These are phyloP conservation scores for Calephelis perditalis DNA, from an alignment of 2,888 invertebrate species.

Conservation along the genomic window DNA sequence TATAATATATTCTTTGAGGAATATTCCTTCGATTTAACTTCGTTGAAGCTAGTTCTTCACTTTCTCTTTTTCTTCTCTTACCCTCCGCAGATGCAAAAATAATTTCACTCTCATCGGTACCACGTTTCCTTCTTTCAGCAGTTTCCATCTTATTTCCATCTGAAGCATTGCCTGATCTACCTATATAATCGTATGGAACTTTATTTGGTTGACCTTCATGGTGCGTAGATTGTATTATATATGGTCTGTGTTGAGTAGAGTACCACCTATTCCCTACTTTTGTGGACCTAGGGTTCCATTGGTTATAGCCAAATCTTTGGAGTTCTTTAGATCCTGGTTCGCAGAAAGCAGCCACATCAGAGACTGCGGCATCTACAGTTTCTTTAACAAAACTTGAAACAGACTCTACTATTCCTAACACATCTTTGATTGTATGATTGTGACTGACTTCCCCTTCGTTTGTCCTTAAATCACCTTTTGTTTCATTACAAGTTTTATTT, in stretches of 20 bases:
- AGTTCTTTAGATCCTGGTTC: constrained; percentile 29
- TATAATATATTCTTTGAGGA: background rate
- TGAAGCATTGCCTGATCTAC: constrained; percentile 27
- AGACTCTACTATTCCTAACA: constrained; percentile 39
- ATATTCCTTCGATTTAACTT: background rate
- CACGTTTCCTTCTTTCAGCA: constrained; percentile 18
- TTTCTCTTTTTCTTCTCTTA: constrained; percentile 5
- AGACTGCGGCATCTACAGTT: constrained; percentile 39
- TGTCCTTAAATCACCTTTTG: constrained; percentile 18
- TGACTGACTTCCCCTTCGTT: background rate
- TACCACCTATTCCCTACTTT: constrained; percentile 37
- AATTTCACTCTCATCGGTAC: constrained; percentile 13
- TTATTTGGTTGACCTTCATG: constrained; percentile 22
- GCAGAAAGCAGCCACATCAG: constrained; percentile 49
- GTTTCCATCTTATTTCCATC: constrained; percentile 6
- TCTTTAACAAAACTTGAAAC: constrained; percentile 39
- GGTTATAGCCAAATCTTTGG: constrained; percentile 28
- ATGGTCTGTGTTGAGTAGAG: constrained; percentile 47
- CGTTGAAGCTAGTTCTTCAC: too few species aligned
- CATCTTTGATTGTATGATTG: constrained; percentile 31
- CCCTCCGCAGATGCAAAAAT: background rate
- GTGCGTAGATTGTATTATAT: constrained; percentile 37
- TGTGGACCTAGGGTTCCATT: constrained; percentile 41
- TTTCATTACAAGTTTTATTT: constrained; percentile 44
- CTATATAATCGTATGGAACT: constrained; percentile 14